Conservation (phyloP, 2,888 invertebrate genomes). For the Drosophila nr. fundita region DNA sequence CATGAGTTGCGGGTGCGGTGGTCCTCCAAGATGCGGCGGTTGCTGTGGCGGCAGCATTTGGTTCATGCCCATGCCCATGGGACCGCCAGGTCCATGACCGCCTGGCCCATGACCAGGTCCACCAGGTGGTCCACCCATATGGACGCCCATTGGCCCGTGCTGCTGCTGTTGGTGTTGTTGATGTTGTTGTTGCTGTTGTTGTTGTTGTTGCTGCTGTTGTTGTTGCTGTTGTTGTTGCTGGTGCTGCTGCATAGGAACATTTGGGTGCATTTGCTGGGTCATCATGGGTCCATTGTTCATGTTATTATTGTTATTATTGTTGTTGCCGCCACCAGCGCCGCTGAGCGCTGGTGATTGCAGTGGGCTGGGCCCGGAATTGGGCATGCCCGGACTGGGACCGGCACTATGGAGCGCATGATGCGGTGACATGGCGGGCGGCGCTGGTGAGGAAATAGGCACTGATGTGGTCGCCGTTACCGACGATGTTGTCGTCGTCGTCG, state of each 20-base stretch:
- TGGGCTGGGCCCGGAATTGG: constrained; percentile 77
- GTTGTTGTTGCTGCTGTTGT: neutral
- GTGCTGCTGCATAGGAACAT: constrained; percentile 85
- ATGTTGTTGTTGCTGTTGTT: constrained; percentile 55
- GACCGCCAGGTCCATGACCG: constrained; percentile 74
- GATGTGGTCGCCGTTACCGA: constrained; percentile 74
- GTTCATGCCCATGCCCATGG: constrained; percentile 84
- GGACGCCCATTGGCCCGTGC: constrained; percentile 83
- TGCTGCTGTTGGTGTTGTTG: constrained; percentile 55
- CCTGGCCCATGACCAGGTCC: constrained; percentile 65
- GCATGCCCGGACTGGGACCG: constrained; percentile 80
- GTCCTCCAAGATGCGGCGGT: constrained; percentile 78
- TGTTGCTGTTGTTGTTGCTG: constrained; percentile 42
- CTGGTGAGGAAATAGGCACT: constrained; percentile 83
- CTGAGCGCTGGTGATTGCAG: constrained; percentile 76
- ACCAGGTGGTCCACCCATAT: constrained; percentile 76
- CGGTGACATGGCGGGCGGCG: constrained; percentile 86
- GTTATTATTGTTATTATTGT: constrained; percentile 63
- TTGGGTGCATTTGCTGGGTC: constrained; percentile 84
- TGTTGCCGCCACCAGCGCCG: constrained; percentile 53
- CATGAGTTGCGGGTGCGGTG: constrained; percentile 81
- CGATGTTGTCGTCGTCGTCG: constrained; percentile 65
- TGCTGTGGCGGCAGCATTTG: constrained; percentile 83
- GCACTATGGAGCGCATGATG: constrained; percentile 80
- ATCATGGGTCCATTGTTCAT: constrained; percentile 80